Conservation (phyloP, 2,113 vertebrate species). For the Brevimyrus niger region DNA sequence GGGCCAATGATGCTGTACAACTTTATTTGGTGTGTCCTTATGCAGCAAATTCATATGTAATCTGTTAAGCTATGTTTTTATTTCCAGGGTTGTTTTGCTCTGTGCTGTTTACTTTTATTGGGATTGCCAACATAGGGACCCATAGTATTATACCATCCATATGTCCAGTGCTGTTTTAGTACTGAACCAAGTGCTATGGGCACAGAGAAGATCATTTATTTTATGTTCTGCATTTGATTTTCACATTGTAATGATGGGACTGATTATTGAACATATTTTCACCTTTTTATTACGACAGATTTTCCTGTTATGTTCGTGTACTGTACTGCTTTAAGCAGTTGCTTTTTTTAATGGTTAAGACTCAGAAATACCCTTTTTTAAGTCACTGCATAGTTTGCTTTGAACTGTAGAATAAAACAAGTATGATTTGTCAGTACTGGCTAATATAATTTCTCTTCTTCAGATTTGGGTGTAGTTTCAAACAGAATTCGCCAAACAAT, state of each 20-base stretch:
- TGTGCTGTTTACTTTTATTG: neutral
- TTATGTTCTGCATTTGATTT: neutral
- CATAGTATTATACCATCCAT: neutral
- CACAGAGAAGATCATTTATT: neutral
- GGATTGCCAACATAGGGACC: neutral
- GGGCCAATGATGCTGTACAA: neutral
- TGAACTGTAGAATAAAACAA: neutral
- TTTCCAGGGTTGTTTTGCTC: neutral
- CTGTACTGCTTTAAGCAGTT: neutral
- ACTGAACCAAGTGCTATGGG: neutral
- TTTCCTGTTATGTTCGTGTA: neutral
- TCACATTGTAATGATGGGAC: neutral
- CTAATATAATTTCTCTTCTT: neutral
- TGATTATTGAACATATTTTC: slow-evolving; percentile 4
- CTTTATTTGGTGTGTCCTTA: neutral
- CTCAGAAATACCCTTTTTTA: neutral
- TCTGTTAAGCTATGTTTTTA: neutral
- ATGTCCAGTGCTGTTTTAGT: neutral
- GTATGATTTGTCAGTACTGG: neutral
- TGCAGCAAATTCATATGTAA: neutral
- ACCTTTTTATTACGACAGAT: neutral
- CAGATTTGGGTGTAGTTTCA: neutral
- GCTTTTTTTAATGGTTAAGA: neutral
- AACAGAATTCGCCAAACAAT: no score
- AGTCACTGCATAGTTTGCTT: neutral